phyloP scores from a whole-genome alignment of 2,113 vertebrate species.

The Tautogolabrus adspersus region DNA sequence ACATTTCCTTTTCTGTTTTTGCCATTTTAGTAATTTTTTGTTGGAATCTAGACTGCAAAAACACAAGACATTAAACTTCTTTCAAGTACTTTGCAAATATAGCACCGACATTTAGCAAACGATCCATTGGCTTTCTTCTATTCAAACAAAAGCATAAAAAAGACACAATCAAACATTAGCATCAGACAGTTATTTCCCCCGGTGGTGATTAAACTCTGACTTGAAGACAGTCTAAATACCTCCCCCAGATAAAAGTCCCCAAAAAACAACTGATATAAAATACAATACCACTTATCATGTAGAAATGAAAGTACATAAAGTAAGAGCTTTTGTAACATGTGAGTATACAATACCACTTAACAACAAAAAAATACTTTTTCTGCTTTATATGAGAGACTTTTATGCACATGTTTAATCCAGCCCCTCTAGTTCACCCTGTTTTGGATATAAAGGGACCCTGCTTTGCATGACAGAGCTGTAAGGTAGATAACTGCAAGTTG shows the following conservation, averaged over 20 bases:
- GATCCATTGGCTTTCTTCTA: neutral
- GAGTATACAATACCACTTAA: no score
- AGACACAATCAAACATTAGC: slow-evolving; percentile 17
- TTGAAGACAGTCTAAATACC: slow-evolving; percentile 11
- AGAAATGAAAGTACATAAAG: neutral
- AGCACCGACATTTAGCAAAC: neutral
- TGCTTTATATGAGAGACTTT: slow-evolving; percentile 4
- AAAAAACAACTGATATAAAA: slow-evolving; percentile 13
- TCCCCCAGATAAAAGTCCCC: neutral
- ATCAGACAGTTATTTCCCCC: slow-evolving; percentile 10
- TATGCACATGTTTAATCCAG: slow-evolving; percentile 7
- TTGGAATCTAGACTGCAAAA: slow-evolving; percentile 71
- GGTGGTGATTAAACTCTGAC: slow-evolving; percentile 2
- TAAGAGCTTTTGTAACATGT: neutral
- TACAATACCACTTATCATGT: slow-evolving; percentile 16
- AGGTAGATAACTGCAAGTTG: slow-evolving; percentile 9
- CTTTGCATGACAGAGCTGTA: slow-evolving; percentile 3
- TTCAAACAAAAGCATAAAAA: slow-evolving; percentile 5
- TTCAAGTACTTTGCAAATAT: neutral
- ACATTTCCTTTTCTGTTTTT: slow-evolving; percentile 53
- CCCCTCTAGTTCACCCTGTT: slow-evolving; percentile 6
- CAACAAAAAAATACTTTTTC: neutral
- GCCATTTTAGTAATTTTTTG: slow-evolving; percentile 76
- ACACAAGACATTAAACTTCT: neutral
- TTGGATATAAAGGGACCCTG: neutral